Base-by-base conservation (phyloP, 1,140 invertebrate genomes). In the Diachasmimorpha longicaudata region DNA sequence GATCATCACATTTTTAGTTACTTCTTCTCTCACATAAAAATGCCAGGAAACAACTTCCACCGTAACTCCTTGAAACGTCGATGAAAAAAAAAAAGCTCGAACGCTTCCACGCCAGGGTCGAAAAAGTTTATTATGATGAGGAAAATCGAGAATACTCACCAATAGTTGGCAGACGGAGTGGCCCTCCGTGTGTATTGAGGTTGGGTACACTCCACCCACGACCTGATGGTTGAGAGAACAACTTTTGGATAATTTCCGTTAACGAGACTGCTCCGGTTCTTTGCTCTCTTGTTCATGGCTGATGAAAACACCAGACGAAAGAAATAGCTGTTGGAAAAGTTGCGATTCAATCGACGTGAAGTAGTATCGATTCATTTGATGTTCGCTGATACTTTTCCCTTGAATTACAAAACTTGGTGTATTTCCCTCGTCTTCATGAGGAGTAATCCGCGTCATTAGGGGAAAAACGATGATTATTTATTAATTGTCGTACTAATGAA, bases 91-190 rank as follows among this genome's bases (percentile, higher is more conserved):
- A 55, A 46, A 31, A 66, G 46, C 39, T 3, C 21, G n/a, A 67
- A 31, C 44, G 72, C 48, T 74, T 74, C 44, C 39, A 74, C 42
- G 25, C 23, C 19, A 63, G 23, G 37, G 58, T 21, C 42, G 48
- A 67, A 71, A 52, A 74, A 74, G 58, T 48, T 48, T 67, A 48
- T 67, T 74, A 74, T 67, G 55, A 67, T 63, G 16, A 44, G 16
- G 1, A 46, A 36, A 44, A 39, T 21, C 25, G 39, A 42, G 58
- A 42, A 42, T 73, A 72, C 48, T 52, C 48, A 36, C 31, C 23
- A 63, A 71, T 46, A 71, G 31, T 31, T 31, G 42, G 44, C 44
- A 31, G 42, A 48, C 37, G 70, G 39, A 21, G n/a, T 42, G 21
- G 44, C 11, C 44, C 44, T 46, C 44, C 44, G 11, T 46, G n/a